Base-by-base conservation (phyloP, 2,113 vertebrate species). In the Eolophus roseicapilla region DNA sequence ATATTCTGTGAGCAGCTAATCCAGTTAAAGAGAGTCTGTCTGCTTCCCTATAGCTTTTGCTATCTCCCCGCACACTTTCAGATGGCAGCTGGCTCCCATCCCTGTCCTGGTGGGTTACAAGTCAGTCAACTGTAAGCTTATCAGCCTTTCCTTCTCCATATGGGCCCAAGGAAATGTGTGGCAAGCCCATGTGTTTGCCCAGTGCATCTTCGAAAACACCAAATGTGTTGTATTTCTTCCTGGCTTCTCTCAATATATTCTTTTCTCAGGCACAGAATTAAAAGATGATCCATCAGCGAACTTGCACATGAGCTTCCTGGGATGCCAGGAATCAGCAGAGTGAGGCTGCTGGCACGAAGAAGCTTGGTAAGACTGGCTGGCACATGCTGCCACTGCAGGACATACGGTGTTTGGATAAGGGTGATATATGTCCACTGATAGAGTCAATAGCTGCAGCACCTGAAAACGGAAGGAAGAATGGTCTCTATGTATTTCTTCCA, bases 61-160 rank as follows among this genome's bases (percentile, higher is more conserved):
- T 15, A 2, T 28, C 44, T 84, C 73, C 44, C 47, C 71, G 69
- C 65, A 20, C 1, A 3, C 29, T 55, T 57, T 93, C 92, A 91
- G 82, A 27, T 89, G 90, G 92, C 73, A 81, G 27, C 68, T 96
- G 96, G 90, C 88, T 88, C 44, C 69, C 52, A 15, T 78, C 80
- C 74, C 77, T 82, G 31, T 75, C 80, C 83, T 89, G 52, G 86
- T 81, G 60, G 52, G 77, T 62, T 75, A 27, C 39, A 81, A 86
- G 14, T 27, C 68, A 78, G 68, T 85, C 87, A 65, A 4, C 75
- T 78, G 50, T 55, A 41, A 92, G 33, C 39, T 75, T 27, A 14
- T 64, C 77, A 86, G 29, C 65, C 35, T 76, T 83, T 76, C 65
- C 74, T 57, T 57, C 68, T 86, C 69, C 90, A 76, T 57, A 29